Conservation (phyloP, 2,797 vertebrate species). For the Rhinella marina region DNA sequence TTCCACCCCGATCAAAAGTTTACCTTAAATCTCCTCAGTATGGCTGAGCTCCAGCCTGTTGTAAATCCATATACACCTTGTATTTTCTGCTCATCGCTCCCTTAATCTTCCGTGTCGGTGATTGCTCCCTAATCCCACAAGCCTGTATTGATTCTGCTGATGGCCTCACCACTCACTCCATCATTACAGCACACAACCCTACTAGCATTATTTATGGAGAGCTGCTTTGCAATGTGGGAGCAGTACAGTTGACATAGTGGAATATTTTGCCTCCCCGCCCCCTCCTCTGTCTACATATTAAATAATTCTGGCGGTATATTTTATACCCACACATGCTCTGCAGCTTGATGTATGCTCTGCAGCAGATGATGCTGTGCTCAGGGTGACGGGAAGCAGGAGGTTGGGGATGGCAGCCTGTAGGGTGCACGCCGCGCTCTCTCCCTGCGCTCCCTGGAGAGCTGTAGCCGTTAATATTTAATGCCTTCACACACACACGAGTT, state of each 20-base stretch:
- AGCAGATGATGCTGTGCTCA: constrained; percentile 22
- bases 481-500: constrained; percentile 65
- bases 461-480: constrained; percentile 73
- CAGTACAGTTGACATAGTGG: neutral
- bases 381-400: constrained; percentile 39
- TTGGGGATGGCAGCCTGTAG: constrained; percentile 60
- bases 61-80: constrained; percentile 24
- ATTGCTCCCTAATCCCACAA: constrained; percentile 7
- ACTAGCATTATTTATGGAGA: neutral
- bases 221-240: neutral
- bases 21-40: neutral
- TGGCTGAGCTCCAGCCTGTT: neutral
- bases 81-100: neutral
- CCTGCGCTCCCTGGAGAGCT: constrained; percentile 70
- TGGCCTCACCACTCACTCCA: constrained; percentile 4
- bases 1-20: neutral
- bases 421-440: constrained; percentile 67
- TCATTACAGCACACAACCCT: neutral
- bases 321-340: constrained; percentile 1
- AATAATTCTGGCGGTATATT: neutral
- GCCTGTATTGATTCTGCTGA: neutral
- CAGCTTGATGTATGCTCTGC: constrained; percentile 30
- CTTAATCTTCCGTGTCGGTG: neutral
- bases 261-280: neutral
- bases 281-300: neutral